A percentile compares a stretch with the other conserved stretches of the same genome.
Evolutionary conservation across 2,888 invertebrate genomes (phyloP).

Genomic region (Apodemia mormo): DNA sequence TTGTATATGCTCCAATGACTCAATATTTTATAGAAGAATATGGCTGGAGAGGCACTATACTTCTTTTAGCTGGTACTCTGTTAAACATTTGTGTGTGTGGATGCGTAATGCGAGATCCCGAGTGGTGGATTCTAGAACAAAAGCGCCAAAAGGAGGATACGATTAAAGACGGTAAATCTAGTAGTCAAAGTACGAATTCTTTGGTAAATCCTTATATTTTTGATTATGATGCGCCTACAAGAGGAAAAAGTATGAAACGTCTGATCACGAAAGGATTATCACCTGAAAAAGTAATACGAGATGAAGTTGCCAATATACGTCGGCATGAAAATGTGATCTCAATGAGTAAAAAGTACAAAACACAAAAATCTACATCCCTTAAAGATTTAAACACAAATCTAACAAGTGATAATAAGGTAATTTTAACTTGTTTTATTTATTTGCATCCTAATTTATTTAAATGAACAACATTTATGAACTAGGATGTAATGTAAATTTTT

Average conservation of each 20-base stretch:
- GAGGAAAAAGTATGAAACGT: conserved; percentile 62
- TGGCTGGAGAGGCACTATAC: conserved; percentile 92
- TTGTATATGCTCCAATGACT: conserved; percentile 92
- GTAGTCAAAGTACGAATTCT: conserved; percentile 76
- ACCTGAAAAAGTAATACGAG: conserved; percentile 60
- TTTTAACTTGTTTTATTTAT: conserved; percentile 15
- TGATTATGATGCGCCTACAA: conserved; percentile 57
- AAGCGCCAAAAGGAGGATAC: conserved; percentile 64
- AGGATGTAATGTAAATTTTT: no score
- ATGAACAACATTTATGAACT: conserved; percentile 32
- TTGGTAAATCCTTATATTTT: conserved; percentile 71
- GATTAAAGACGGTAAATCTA: conserved; percentile 55
- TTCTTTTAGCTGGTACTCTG: conserved; percentile 91
- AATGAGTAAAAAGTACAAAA: conserved; percentile 47
- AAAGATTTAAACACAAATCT: conserved; percentile 89
- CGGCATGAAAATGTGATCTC: conserved; percentile 52
- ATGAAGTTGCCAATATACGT: conserved; percentile 58
- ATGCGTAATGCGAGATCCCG: conserved; percentile 92
- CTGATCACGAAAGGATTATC: conserved; percentile 56
- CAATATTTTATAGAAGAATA: conserved; percentile 88
- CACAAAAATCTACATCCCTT: conserved; percentile 80
- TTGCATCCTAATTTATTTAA: conserved; percentile 30
- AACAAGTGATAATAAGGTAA: conserved; percentile 85
- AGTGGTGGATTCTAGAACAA: conserved; percentile 88
- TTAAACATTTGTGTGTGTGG: conserved; percentile 93